A percentile compares a stretch with the other conserved stretches of the same genome.
phyloP scores from a whole-genome alignment of 2,888 invertebrate species.

The Chrysotoxum bicinctum region DNA sequence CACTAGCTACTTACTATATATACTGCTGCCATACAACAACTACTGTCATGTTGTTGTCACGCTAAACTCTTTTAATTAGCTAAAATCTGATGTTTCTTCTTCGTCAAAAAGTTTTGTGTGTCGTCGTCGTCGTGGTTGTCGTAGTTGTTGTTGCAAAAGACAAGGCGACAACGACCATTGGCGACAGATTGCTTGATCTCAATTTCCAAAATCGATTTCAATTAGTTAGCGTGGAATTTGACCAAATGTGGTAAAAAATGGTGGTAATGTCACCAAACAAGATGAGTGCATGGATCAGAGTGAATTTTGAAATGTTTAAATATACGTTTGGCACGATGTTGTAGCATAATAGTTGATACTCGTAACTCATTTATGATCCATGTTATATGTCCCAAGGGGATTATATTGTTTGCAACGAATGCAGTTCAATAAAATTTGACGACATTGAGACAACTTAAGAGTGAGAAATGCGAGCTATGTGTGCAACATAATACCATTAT shows the following conservation, averaged over 20 bases:
- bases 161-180: constrained; percentile 29
- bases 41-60: constrained; percentile 54
- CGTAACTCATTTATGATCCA: constrained; percentile 34
- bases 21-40: background rate
- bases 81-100: constrained; percentile 50
- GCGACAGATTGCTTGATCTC: constrained; percentile 69
- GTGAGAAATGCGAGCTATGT: constrained; percentile 13
- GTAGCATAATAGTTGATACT: constrained; percentile 5
- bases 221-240: constrained; percentile 72
- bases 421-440: constrained; percentile 18
- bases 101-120: constrained; percentile 6
- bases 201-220: constrained; percentile 70
- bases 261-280: constrained; percentile 60
- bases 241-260: constrained; percentile 53
- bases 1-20: background rate
- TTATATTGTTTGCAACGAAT: constrained; percentile 29
- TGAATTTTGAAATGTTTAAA: constrained; percentile 67
- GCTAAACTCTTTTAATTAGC: constrained; percentile 65
- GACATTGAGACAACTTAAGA: constrained; percentile 8
- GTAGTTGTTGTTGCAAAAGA: constrained; percentile 12
- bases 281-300: constrained; percentile 57
- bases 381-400: constrained; percentile 63
- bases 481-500: constrained; percentile 11
- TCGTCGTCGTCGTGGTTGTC: background rate
- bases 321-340: constrained; percentile 45